Evolutionary conservation across 1,140 invertebrate genomes (phyloP), one percentile per base, ranked within the genome.

Genomic region (Camponotus pennsylvanicus): DNA sequence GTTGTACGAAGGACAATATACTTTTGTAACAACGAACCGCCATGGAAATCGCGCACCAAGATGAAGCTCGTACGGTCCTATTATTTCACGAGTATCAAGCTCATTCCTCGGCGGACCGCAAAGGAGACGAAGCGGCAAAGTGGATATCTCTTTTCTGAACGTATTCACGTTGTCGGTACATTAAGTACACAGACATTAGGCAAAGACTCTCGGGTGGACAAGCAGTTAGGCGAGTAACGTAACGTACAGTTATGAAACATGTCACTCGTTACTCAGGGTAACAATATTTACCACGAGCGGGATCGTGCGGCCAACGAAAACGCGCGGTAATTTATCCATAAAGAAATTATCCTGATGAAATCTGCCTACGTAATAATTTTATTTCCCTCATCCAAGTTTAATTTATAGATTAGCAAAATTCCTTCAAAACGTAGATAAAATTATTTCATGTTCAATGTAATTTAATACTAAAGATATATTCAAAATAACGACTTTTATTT

Each of bases 101-200:
- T 94, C 92, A 92, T 93, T 93, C 92, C 89, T 86, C 55, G 34
- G 63, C 57, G 88, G 64, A 93, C 92, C 93, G 90, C 92, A 94
- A 91, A 91, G 83, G 77, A 90, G 90, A 88, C 89, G 76, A 90
- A 82, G 85, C 79, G 59, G 76, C 59, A 77, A 85, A 85, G 75
- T 82, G 86, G 77, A 86, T 86, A 88, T 80, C 67, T 76, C 57
- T 86, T 52, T 52, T 59, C 13, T 45, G 76, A 34, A 83, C 34
- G 34, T 78, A 77, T 89, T 73, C 88, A 67, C 82, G 73, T 78
- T 37, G 77, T 63, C 34, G 67, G 80, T 80, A 49, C 85, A 90
- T 89, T 84, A 89, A 45, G 37, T 71, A 75, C 57, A 42, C 52
- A 69, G 85, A 87, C 86, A 76, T 90, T 87, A 89, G 87, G 49